These are phyloP conservation scores for Auanema freiburgensis DNA, from an alignment of 2,888 invertebrate genomes.

Conservation along the genomic window DNA sequence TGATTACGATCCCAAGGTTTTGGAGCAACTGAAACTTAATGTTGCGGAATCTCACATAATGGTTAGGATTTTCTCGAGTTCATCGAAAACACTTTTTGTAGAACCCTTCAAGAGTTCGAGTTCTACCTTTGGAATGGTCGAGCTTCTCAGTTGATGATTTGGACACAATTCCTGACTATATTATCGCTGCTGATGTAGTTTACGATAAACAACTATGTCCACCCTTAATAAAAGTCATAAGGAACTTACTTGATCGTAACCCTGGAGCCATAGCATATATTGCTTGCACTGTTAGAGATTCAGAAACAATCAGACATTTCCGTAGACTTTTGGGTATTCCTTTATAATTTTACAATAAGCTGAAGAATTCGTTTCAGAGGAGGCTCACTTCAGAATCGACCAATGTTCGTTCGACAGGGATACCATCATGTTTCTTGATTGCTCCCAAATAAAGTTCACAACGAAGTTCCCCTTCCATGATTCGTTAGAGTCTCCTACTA, in stretches of 20 bases:
- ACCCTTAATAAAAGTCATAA: conserved; percentile 33
- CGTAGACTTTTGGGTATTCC: conserved; percentile 29
- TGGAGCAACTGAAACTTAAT: conserved; percentile 43
- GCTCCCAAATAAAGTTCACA: too few relatives aligned
- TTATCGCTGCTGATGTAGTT: conserved; percentile 45
- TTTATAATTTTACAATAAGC: too few relatives aligned
- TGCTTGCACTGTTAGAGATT: conserved; percentile 44
- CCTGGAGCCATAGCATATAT: conserved; percentile 28
- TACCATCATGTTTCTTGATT: too few relatives aligned
- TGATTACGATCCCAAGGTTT: conserved; percentile 49
- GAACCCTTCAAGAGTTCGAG: background rate
- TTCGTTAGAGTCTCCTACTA: too few relatives aligned
- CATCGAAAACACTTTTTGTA: background rate
- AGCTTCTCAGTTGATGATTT: conserved; percentile 21
- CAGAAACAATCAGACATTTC: conserved; percentile 30
- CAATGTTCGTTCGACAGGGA: too few relatives aligned
- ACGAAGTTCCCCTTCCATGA: too few relatives aligned
- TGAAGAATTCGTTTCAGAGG: too few relatives aligned
- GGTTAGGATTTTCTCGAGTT: background rate
- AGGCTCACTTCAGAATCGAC: too few relatives aligned
- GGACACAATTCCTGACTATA: conserved; percentile 21
- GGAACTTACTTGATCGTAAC: conserved; percentile 19
- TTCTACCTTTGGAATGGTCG: conserved; percentile 30
- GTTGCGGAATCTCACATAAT: conserved; percentile 11
- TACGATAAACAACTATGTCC: conserved; percentile 38